These are phyloP conservation scores for Reticulitermes speratus DNA, from an alignment of 1,140 invertebrate species.

Conservation along the genomic window DNA sequence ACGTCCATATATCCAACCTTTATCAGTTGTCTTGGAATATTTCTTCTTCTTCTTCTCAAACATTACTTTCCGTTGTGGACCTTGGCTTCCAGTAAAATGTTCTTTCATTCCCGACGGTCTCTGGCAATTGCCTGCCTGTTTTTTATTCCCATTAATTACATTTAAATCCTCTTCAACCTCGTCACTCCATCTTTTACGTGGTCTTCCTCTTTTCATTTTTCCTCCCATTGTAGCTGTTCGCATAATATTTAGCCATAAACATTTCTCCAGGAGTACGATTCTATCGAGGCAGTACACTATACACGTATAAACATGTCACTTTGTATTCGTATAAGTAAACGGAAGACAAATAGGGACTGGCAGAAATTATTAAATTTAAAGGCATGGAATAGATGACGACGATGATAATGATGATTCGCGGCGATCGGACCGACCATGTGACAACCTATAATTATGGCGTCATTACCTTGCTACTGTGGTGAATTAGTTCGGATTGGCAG, in stretches of 20 bases:
- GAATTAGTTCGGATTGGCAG: neutral
- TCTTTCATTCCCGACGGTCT: no score
- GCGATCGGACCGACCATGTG: neutral
- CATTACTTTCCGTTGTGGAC: no score
- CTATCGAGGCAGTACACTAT: neutral
- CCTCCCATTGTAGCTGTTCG: neutral
- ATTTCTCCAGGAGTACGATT: neutral
- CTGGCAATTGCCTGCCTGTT: no score
- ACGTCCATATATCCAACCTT: no score
- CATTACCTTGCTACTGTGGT: conserved; percentile 4
- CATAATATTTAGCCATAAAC: no score
- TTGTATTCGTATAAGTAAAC: neutral
- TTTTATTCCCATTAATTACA: no score
- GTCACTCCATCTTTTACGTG: no score
- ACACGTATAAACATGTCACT: neutral
- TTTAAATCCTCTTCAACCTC: no score
- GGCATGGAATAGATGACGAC: neutral
- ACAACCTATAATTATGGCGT: conserved; percentile 1
- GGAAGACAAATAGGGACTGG: neutral
- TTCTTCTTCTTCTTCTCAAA: no score
- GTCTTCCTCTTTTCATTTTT: neutral
- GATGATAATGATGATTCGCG: neutral
- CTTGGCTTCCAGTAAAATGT: no score
- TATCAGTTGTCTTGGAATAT: no score
- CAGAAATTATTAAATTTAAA: neutral